phyloP scores from a whole-genome alignment of 1,140 invertebrate genomes.

The Camponotus floridanus region DNA sequence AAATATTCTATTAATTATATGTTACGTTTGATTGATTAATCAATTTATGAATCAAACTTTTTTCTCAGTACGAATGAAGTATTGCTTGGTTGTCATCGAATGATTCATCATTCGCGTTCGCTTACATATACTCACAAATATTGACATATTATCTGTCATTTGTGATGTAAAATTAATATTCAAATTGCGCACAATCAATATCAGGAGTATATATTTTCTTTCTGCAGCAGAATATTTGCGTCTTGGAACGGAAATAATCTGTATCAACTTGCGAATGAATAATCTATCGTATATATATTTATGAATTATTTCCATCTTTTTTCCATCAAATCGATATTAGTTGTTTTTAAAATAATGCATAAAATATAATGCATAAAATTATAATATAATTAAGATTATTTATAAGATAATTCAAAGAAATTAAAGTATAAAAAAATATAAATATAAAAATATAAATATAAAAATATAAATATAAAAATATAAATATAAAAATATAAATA shows the following conservation, averaged over 20 bases:
- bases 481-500: too few relatives aligned
- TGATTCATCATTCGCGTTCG: neutral
- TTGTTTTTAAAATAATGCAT: neutral
- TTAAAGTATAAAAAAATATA: too few relatives aligned
- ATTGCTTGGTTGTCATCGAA: neutral
- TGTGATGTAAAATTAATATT: slow-evolving; percentile 40
- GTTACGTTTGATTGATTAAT: neutral
- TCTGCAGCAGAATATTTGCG: neutral
- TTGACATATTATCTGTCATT: slow-evolving; percentile 31
- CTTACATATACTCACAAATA: slow-evolving; percentile 14
- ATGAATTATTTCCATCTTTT: neutral
- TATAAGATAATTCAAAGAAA: too few relatives aligned
- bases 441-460: too few relatives aligned
- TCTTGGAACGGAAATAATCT: neutral
- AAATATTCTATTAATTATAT: neutral
- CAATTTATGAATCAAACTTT: neutral
- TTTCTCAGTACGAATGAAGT: neutral
- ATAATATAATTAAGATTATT: too few relatives aligned
- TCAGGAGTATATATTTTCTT: neutral
- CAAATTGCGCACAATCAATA: neutral
- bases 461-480: too few relatives aligned
- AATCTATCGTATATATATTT: neutral
- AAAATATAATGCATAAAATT: too few relatives aligned
- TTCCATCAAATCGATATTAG: neutral
- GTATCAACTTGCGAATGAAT: too few relatives aligned